Conservation (phyloP, 2,113 vertebrate species). For the Serinus canaria region DNA sequence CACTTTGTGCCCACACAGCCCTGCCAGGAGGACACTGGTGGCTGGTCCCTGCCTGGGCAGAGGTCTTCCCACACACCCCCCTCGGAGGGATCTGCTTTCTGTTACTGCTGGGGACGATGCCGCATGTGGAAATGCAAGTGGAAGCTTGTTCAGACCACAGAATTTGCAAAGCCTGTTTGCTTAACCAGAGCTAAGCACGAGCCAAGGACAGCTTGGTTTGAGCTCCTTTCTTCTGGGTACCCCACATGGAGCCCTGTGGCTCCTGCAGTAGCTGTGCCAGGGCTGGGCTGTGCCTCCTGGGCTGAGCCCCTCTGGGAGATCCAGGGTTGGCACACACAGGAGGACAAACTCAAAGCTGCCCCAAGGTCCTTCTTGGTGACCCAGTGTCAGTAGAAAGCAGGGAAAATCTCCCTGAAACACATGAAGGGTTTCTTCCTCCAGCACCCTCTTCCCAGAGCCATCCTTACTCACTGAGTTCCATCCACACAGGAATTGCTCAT, state of each 20-base stretch:
- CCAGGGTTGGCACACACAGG: not conserved
- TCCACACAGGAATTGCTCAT: not conserved
- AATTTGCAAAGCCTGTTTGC: conserved; percentile 3
- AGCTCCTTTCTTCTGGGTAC: not conserved
- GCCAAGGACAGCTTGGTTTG: conserved; percentile 12
- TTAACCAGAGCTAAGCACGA: not conserved
- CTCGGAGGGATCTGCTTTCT: not conserved
- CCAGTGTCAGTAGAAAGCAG: not conserved
- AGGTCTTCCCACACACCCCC: not conserved
- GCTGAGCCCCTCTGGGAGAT: not conserved
- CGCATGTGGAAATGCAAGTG: not conserved
- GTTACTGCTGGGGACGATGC: not conserved
- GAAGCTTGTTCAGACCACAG: conserved; percentile 21
- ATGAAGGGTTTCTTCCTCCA: not conserved
- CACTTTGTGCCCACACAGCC: not conserved
- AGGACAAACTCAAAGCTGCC: not conserved
- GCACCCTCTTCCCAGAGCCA: rapidly evolving
- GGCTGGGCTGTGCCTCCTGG: not conserved
- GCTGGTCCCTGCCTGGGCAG: not conserved
- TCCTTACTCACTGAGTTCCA: not conserved
- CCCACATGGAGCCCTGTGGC: not conserved
- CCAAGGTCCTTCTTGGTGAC: not conserved
- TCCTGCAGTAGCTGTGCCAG: not conserved
- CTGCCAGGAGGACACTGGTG: not conserved
- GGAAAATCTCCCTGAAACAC: not conserved